A percentile compares a stretch with the other conserved stretches of the same genome.
Conservation (phyloP, 2,888 invertebrate species). For the Rugalucina vietnamica region DNA sequence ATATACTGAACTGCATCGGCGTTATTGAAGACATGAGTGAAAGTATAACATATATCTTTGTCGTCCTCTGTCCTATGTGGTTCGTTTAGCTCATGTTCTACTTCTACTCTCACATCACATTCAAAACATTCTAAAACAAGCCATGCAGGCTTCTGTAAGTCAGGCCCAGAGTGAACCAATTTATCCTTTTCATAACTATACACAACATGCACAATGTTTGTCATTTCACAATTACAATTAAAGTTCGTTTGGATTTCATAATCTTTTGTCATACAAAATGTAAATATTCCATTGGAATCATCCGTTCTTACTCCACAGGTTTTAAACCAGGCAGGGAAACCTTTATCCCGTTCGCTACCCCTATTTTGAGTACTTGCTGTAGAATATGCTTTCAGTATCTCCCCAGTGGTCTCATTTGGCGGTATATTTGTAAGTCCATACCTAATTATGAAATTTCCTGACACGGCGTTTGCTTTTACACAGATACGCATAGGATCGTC, state of each 20-base stretch:
- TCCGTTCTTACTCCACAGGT: background rate
- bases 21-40: background rate
- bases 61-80: background rate
- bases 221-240: background rate
- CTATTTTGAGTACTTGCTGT: background rate
- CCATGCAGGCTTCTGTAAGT: background rate
- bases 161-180: background rate
- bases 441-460: background rate
- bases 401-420: background rate
- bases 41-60: background rate
- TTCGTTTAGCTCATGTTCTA: background rate
- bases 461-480: background rate
- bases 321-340: background rate
- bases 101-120: background rate
- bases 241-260: background rate
- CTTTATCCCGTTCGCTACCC: too few relatives aligned
- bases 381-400: background rate
- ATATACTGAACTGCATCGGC: background rate
- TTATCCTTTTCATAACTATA: too few relatives aligned
- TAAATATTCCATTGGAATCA: background rate
- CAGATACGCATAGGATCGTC: background rate
- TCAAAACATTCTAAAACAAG: background rate
- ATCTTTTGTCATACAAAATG: background rate
- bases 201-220: background rate
- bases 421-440: background rate